Conservation (phyloP, 2,888 invertebrate species). For the Drosophila affinis region DNA sequence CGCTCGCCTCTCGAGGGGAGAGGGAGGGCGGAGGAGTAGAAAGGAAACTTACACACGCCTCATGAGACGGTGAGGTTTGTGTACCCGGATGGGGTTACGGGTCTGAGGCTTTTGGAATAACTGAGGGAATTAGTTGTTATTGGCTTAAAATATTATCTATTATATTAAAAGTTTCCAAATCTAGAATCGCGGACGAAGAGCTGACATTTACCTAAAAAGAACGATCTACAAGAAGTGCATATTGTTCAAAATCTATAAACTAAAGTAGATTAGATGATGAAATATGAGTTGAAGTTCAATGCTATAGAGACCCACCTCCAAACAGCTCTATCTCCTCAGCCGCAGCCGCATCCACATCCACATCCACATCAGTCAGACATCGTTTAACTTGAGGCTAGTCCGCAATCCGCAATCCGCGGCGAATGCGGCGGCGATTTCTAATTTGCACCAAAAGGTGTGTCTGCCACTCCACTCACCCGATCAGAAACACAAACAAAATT, state of each 20-base stretch:
- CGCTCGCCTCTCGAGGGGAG: not conserved
- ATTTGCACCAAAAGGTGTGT: slow-evolving; percentile 71
- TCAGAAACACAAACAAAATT: slow-evolving; percentile 43
- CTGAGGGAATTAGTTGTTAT: no score
- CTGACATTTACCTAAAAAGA: no score
- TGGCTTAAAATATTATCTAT: no score
- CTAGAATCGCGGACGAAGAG: no score
- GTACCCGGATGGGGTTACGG: not conserved
- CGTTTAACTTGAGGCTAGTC: slow-evolving; percentile 70
- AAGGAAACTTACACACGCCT: not conserved
- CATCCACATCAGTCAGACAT: slow-evolving; percentile 59
- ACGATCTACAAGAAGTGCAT: no score
- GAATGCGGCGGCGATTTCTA: slow-evolving; percentile 62
- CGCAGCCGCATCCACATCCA: slow-evolving; percentile 23
- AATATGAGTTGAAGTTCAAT: slow-evolving; percentile 48
- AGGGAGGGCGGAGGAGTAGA: not conserved
- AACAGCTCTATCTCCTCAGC: slow-evolving; percentile 2
- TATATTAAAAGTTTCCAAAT: no score
- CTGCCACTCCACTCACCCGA: slow-evolving; percentile 47
- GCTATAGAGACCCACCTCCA: slow-evolving; percentile 29
- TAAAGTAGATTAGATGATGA: slow-evolving; percentile 21
- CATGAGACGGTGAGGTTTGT: not conserved
- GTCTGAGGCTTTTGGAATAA: no score
- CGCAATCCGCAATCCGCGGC: slow-evolving; percentile 51
- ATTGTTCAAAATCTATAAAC: no score